phyloP scores from a whole-genome alignment of 2,888 invertebrate species.

The Sarcophaga rosellei region DNA sequence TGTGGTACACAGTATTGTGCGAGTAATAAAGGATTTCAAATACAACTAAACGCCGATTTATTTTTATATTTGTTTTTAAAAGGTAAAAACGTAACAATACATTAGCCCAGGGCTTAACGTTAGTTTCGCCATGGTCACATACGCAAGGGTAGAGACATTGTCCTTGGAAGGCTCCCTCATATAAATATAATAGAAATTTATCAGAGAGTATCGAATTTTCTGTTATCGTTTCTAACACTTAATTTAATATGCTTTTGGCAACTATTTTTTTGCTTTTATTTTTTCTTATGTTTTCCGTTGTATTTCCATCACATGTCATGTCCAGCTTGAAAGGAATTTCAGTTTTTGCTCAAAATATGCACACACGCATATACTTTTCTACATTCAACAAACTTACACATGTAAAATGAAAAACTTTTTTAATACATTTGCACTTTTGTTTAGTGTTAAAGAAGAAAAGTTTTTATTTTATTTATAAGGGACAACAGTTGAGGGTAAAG shows the following conservation, averaged over 20 bases:
- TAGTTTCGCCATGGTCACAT: too few species aligned
- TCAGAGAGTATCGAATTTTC: too few species aligned
- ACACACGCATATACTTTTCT: not conserved
- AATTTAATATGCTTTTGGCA: not conserved
- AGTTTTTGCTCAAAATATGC: constrained; percentile 4
- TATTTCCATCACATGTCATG: constrained; percentile 61
- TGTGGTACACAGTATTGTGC: too few species aligned
- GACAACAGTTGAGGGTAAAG: not conserved
- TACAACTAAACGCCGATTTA: too few species aligned
- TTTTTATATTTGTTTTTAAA: too few species aligned
- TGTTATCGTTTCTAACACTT: not conserved
- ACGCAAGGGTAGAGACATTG: too few species aligned
- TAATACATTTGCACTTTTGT: constrained; percentile 52
- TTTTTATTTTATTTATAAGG: constrained; percentile 33
- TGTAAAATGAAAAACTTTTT: constrained; percentile 44
- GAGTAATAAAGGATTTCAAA: too few species aligned
- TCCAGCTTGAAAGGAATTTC: constrained; percentile 53
- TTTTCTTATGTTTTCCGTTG: constrained; percentile 30
- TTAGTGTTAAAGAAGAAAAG: constrained; percentile 27
- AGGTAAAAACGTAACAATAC: too few species aligned
- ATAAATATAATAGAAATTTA: too few species aligned
- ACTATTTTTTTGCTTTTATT: not conserved
- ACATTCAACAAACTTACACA: not conserved
- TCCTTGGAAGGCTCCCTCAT: too few species aligned
- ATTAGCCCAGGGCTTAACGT: too few species aligned